Evolutionary conservation across 2,888 invertebrate genomes (phyloP), one percentile per base, ranked within the genome.

Genomic region (Desoria tigrina): DNA sequence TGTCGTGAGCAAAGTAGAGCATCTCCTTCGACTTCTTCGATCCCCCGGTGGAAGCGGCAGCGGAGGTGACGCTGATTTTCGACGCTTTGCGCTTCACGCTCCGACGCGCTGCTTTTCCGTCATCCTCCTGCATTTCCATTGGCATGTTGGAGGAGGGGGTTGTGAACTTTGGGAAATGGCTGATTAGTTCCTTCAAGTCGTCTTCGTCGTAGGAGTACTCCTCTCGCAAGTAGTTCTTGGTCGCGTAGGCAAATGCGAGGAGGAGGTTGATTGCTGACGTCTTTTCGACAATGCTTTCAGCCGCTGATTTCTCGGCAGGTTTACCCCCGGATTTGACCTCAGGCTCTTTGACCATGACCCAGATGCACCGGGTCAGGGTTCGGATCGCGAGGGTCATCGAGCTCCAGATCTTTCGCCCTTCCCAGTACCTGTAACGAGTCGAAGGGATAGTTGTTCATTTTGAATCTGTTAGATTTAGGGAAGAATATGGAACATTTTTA

Each of bases 111-210:
- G 21, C 7, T 9, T 18, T 24, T 4, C 32, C 55, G 32, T 7
- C 18, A 49, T 55, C 55, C 21, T 55, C 55, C 18, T 55, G 55
- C 55, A 32, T 32, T 32, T 55, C 55, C 37, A 69, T 37, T 6
- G 69, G 63, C 42, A 62, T 58, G 54, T 69, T 74, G 1, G 74
- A 74, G 18, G 69, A 68, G 2, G 76, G 74, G 4, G 73, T 74
- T 9, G 66, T 58, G 53, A 76, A 74, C 45, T 63, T 62, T 1
- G 74, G 76, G 37, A 76, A 42, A 49, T 69, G 69, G 42, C 54
- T 61, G 21, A 66, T 66, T n/a, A 69, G 50, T 24, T 66, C 66
- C 2, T 32, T 59, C 42, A 76, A 61, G 54, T 74, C 76, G 11
- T 57, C 56, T 57, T 37, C 62, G 26, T 63, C 57, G 37, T 63